phyloP scores from a whole-genome alignment of 2,888 invertebrate genomes.

The Zonitis immaculata region DNA sequence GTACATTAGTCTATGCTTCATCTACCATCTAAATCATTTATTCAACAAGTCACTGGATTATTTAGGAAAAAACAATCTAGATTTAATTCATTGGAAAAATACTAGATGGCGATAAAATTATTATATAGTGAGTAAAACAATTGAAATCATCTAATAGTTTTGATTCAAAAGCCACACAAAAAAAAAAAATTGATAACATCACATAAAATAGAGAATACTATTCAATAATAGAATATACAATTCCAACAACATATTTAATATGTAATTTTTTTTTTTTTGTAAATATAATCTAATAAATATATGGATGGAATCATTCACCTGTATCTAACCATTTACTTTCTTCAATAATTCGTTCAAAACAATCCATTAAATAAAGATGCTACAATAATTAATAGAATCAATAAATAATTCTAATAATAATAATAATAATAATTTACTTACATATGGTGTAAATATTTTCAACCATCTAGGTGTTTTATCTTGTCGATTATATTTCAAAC shows the following conservation, averaged over 20 bases:
- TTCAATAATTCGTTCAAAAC: constrained; percentile 93
- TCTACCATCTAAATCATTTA: too few species aligned
- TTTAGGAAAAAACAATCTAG: too few species aligned
- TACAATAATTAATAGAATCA: constrained; percentile 50
- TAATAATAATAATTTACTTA: constrained; percentile 53
- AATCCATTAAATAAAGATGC: constrained; percentile 88
- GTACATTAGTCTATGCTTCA: too few species aligned
- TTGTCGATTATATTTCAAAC: constrained; percentile 77
- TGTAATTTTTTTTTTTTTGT: constrained; percentile 5
- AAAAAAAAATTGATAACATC: constrained; percentile 8
- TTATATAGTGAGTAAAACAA: too few species aligned
- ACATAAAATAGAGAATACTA: constrained; percentile 19
- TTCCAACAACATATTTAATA: constrained; percentile 19
- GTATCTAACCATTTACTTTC: constrained; percentile 83
- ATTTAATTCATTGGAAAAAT: too few species aligned
- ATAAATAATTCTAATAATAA: constrained; percentile 9
- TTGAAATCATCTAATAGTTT: too few species aligned
- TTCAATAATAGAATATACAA: constrained; percentile 18
- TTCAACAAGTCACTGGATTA: too few species aligned
- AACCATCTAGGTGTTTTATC: constrained; percentile 80
- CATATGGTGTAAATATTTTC: constrained; percentile 84
- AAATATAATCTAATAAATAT: constrained; percentile 6
- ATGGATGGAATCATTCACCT: constrained; percentile 60
- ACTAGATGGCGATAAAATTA: too few species aligned
- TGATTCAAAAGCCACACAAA: too few species aligned